A percentile compares a stretch with the other conserved stretches of the same genome.
phyloP scores from a whole-genome alignment of 2,113 vertebrate species.

The Mirza zaza region DNA sequence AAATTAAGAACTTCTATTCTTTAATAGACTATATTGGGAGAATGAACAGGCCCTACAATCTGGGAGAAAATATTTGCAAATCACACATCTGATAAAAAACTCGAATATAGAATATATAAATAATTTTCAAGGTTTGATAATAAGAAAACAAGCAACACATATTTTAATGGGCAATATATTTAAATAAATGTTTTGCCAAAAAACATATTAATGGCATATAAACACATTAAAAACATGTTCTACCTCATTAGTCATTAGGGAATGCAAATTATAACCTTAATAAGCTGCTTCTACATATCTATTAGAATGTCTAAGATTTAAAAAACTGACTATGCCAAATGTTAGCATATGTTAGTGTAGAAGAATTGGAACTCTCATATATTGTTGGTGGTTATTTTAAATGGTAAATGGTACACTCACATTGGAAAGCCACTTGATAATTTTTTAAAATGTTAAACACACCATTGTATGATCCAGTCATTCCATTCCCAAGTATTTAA shows the following conservation, averaged over 20 bases:
- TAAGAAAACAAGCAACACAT: background rate
- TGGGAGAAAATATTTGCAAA: background rate
- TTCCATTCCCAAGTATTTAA: background rate
- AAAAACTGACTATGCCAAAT: background rate
- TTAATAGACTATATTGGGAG: background rate
- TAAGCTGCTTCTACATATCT: background rate
- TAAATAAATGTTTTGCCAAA: background rate
- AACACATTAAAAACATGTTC: background rate
- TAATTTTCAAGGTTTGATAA: background rate
- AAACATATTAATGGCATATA: background rate
- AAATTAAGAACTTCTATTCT: background rate
- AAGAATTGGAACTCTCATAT: background rate
- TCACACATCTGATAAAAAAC: background rate
- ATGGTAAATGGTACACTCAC: background rate
- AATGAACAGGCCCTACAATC: background rate
- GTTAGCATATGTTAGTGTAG: background rate
- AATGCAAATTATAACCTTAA: constrained; percentile 9
- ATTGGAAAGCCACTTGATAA: background rate
- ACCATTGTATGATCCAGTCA: background rate
- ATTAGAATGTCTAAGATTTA: background rate
- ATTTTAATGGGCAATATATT: background rate
- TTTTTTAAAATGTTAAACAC: background rate
- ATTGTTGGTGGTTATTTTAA: background rate
- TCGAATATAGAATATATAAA: background rate
- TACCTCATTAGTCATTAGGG: background rate